Evolutionary conservation across 2,888 invertebrate species (phyloP), one percentile per base, ranked within the genome.

Genomic region (Tetanocera ferruginea): DNA sequence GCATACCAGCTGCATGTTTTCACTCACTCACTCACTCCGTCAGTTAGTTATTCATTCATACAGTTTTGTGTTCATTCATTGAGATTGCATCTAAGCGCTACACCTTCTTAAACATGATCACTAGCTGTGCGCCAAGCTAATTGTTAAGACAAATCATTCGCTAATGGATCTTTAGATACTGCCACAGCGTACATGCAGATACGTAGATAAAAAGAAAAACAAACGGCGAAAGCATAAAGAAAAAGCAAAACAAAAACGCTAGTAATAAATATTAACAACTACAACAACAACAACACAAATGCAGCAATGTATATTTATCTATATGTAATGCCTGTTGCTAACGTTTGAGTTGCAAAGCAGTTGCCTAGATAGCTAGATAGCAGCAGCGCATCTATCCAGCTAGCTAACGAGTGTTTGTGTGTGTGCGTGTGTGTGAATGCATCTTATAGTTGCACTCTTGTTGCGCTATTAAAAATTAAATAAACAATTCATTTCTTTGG

Each of bases 101-200:
- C 67, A 23, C 43, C 55, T 31, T 31, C 66, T 52, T 34, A 9
- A 9, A 19, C 6, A 14, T 25, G 17, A 17, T 55, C 31, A 28
- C 17, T n/a, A 31, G 28, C 34, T n/a, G n/a, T n/a, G n/a, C 28
- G n/a, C 28, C n/a, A 31, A 60, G 62, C 43, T 77, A 77, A 77
- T 77, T 77, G 77, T 52, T 73, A 64, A 77, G 73, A 77, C 77
- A 77, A 77, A 77, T 77, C 73, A 77, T 77, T 77, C 57, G 73
- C 77, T 77, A 77, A 77, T 73, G 77, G 66, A 76, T 62, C 31
- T 64, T n/a, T 69, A 64, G 75, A 75, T 66, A 74, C 51, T 14
- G 23, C 52, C 28, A 43, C 14, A 37, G 31, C 17, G 66, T 37
- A 75, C 75, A 66, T 75, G 75, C 52, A 52, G 64, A 66, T 64